Conservation (phyloP, 2,797 vertebrate species). For the Lindbergichthys nudifrons region DNA sequence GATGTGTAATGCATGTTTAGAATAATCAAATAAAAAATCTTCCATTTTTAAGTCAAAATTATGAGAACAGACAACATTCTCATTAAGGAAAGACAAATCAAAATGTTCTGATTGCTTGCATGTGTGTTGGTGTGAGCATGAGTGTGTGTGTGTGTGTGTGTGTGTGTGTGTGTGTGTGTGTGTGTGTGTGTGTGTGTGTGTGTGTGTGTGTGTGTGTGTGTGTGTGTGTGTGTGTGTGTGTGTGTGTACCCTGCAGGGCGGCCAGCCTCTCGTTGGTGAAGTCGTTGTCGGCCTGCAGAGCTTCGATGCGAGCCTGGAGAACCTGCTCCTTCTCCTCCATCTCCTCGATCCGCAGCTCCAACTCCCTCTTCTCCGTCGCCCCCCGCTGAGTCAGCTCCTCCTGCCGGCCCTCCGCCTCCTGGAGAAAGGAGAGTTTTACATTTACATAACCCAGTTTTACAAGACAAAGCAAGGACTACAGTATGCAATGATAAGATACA, state of each 20-base stretch:
- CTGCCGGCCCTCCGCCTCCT: conserved; percentile 93
- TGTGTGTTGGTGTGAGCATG: conserved; percentile 30
- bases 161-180: conserved; percentile 20
- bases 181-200: conserved; percentile 7
- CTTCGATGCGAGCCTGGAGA: conserved; percentile 97
- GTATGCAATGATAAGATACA: no score
- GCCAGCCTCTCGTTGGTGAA: conserved; percentile 97
- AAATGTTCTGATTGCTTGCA: no score
- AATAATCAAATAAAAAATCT: no score
- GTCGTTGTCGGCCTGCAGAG: conserved; percentile 98
- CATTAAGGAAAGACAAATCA: no score
- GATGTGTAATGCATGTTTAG: no score
- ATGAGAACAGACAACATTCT: no score
- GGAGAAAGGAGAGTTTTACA: background rate
- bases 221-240: conserved; percentile 6
- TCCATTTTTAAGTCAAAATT: no score
- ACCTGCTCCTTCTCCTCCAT: conserved; percentile 99
- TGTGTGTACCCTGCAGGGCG: conserved; percentile 92
- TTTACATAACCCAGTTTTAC: no score
- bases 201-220: conserved; percentile 21
- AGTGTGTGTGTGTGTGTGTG: conserved; percentile 10
- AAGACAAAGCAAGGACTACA: no score
- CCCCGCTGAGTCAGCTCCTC: conserved; percentile 96
- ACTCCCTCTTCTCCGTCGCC: conserved; percentile 92
- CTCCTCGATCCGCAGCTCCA: conserved; percentile 95